Evolutionary conservation across 2,888 invertebrate genomes (phyloP), one percentile per base, ranked within the genome.

Genomic region (Erannis defoliaria): DNA sequence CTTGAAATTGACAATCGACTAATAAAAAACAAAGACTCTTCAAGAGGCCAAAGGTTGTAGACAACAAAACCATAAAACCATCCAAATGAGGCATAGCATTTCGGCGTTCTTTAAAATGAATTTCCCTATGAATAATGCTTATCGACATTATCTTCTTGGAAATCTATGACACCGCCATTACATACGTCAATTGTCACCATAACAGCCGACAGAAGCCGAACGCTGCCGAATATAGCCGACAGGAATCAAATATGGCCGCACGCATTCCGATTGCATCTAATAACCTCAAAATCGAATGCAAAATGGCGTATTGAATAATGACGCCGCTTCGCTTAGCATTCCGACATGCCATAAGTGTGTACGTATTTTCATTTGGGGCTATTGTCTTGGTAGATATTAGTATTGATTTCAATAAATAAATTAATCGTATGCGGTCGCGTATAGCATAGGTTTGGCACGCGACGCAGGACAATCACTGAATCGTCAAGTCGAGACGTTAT

Each of bases 391-490:
- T 82, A 88, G 92, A 90, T 92, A 92, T 92, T 90, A 92, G 92
- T 92, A 90, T 89, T 90, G 90, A 93, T 93, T 93, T 92, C 88
- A 92, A 92, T 93, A 92, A 90, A 92, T 93, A 92, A 91, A 93
- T 92, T 92, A 93, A 90, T 88, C 82, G 90, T 86, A 88, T 89
- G 84, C 84, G 79, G 80, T 82, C 88, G 78, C 81, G 79, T 86
- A 92, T 90, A 92, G 92, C 84, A 86, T 84, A 74, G 82, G 84
- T 88, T 92, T 92, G 92, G 91, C 92, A 92, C 91, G 92, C 89
- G 92, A 80, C 88, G 75, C 67, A 67, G 81, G 80, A 90, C 91
- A 82, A 77, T 75, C 81, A 82, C 77, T 87, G 92, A 90, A 91
- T 91, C 82, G 82, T 81, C 89, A 91, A 90, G 82, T 84, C 83